Percentiles rank a stretch among this genome's conserved stretches.
Evolutionary conservation across 2,888 invertebrate genomes (phyloP).

Genomic region (Mechanitis mazaeus): DNA sequence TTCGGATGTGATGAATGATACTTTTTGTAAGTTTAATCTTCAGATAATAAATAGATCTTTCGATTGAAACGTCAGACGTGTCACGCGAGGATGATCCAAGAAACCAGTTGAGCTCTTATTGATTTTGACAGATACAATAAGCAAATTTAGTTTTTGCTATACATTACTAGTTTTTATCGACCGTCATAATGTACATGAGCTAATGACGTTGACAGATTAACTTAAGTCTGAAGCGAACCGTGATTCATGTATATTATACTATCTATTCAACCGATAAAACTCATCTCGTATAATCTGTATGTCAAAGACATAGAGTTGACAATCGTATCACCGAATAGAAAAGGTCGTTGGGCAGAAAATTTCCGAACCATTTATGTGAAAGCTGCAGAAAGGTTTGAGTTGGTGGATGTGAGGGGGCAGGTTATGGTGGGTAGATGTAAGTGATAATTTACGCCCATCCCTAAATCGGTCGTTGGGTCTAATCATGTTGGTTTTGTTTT

Average conservation of each 20-base stretch:
- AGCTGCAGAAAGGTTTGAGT: slow-evolving; percentile 15
- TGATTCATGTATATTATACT: slow-evolving; percentile 32
- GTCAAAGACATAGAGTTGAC: background rate
- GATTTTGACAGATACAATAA: slow-evolving; percentile 23
- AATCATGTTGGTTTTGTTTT: slow-evolving; percentile 45
- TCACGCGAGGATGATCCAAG: slow-evolving; percentile 10
- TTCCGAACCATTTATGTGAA: slow-evolving; percentile 16
- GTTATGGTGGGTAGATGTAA: slow-evolving; percentile 29
- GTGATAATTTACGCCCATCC: slow-evolving; percentile 44
- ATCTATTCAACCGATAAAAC: slow-evolving; percentile 16
- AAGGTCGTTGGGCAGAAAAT: slow-evolving; percentile 10
- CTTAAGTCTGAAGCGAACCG: slow-evolving; percentile 39
- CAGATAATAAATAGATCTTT: slow-evolving; percentile 2
- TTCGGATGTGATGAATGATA: background rate
- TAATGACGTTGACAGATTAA: slow-evolving; percentile 46
- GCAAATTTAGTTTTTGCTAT: slow-evolving; percentile 25
- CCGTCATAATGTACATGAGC: slow-evolving; percentile 35
- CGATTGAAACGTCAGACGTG: slow-evolving; percentile 14
- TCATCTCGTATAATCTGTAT: slow-evolving; percentile 4
- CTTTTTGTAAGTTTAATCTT: too few species aligned
- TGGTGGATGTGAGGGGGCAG: slow-evolving; percentile 20
- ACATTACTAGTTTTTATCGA: slow-evolving; percentile 24
- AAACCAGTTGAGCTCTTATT: slow-evolving; percentile 11
- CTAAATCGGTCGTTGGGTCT: slow-evolving; percentile 34
- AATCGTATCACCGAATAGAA: background rate